Evolutionary conservation across 35 echinoderm and acorn worm genomes (phyloP), one percentile per base, ranked within the genome.

Genomic region (Apostichopus californicus): DNA sequence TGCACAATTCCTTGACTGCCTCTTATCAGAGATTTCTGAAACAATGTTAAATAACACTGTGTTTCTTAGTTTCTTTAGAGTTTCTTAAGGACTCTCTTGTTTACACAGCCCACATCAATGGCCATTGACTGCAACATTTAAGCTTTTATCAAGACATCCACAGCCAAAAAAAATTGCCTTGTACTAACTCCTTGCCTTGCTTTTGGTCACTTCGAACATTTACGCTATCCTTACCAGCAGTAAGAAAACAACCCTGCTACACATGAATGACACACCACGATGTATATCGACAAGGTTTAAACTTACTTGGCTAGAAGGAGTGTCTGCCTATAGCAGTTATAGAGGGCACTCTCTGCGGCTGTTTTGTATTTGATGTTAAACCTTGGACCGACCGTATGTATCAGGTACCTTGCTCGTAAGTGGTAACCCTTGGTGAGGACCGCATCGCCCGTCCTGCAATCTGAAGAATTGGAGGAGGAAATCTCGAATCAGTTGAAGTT

Each of bases 291-390:
- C 13, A 73, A 21, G 23, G 18, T 15, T 21, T 73, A 0, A 21
- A 78, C 93, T 92, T 92, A 99, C 97, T 94, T 99, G 59, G 93
- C 93, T 73, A 99, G 77, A 15, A 93, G 81, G 18, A 99, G 79
- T 13, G 90, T 93, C 90, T 99, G 96, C 88, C 97, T 94, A 78
- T 99, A 99, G 77, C 97, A 99, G 90, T 96, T 99, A 64, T 96
- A 96, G 87, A 96, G 93, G 78, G 97, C 97, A 61, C 97, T 99
- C 91, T 99, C 97, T 55, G 95, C 95, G 10, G 95, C 95, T 34
- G 97, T 95, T 65, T 94, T 96, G 92, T 99, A 99, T 28, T 92
- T 84, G 17, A 99, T 94, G 46, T 99, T 99, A 70, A 93, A 99
- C 24, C 97, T 91, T 9, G 97, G 97, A 13, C 97, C 97, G 58